Evolutionary conservation across 2,888 invertebrate species (phyloP), one percentile per base, ranked within the genome.

Genomic region (Euproctis similis): DNA sequence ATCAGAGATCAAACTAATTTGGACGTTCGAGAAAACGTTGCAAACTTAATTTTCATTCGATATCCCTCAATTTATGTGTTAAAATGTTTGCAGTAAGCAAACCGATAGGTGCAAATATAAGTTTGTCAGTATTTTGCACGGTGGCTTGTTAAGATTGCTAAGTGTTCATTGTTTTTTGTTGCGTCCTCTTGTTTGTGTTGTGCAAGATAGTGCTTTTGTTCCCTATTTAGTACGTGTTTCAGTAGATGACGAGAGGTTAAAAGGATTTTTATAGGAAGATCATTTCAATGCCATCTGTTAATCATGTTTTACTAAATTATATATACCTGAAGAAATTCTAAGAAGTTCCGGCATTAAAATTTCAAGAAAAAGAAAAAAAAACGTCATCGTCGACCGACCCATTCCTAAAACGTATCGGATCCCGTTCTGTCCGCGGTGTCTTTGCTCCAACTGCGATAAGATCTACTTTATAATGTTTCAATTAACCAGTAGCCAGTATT

Each of bases 401-500:
- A 59, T 68, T 67, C 66, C 61, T 57, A 65, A 69, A 65, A 67
- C 60, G 59, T 47, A 54, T 47, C 36, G 39, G 48, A 46, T 38
- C 52, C 52, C 51, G 64, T 52, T 51, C 56, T 51, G 51, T 40
- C 34, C 55, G 70, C 74, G 72, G 73, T 66, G 64, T 64, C 74
- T 74, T 73, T 73, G 64, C 54, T 42, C 50, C 34, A 35, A 32
- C 47, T 49, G 30, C 42, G 77, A 81, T 81, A 81, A 78, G 62
- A 80, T 81, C 78, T 65, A 50, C 45, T 66, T 74, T 70, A 81
- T 78, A 78, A 82, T 80, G 81, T 82, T 76, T 82, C 81, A 82
- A 81, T 82, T 82, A 82, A 81, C 73, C 81, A 78, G 81, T 78
- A 82, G 81, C 80, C 64, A 64, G 69, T 77, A 80, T 76, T 81